A percentile compares a stretch with the other conserved stretches of the same genome.
phyloP scores from a whole-genome alignment of 2,797 vertebrate genomes.

The Tokudaia tokunoshimensis region DNA sequence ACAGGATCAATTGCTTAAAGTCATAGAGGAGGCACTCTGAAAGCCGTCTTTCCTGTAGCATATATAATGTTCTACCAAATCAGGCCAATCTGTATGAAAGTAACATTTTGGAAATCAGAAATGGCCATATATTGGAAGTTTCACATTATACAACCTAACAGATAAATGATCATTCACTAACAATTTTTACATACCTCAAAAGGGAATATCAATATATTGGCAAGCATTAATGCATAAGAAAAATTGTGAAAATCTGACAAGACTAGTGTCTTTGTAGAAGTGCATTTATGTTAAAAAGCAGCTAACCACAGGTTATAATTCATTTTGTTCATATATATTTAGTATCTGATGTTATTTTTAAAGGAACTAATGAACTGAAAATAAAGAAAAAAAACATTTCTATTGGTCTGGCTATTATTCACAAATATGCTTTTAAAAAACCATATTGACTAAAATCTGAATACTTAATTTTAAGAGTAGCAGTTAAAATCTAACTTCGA shows the following conservation, averaged over 20 bases:
- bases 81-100: neutral
- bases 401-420: conserved; percentile 28
- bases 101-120: neutral
- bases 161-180: neutral
- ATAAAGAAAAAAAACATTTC: neutral
- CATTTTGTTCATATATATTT: neutral
- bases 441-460: conserved; percentile 9
- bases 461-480: neutral
- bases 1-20: neutral
- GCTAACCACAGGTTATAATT: neutral
- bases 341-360: neutral
- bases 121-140: neutral
- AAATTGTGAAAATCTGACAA: neutral
- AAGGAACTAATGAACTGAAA: conserved; percentile 37
- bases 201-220: neutral
- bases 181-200: conserved; percentile 6
- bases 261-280: neutral
- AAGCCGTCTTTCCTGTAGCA: neutral
- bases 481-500: conserved; percentile 46
- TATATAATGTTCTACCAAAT: neutral
- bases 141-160: neutral
- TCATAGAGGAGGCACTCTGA: neutral
- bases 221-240: neutral
- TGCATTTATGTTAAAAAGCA: neutral
- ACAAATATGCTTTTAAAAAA: conserved; percentile 39